phyloP scores from a whole-genome alignment of 2,113 vertebrate species.

The Jaculus jaculus region DNA sequence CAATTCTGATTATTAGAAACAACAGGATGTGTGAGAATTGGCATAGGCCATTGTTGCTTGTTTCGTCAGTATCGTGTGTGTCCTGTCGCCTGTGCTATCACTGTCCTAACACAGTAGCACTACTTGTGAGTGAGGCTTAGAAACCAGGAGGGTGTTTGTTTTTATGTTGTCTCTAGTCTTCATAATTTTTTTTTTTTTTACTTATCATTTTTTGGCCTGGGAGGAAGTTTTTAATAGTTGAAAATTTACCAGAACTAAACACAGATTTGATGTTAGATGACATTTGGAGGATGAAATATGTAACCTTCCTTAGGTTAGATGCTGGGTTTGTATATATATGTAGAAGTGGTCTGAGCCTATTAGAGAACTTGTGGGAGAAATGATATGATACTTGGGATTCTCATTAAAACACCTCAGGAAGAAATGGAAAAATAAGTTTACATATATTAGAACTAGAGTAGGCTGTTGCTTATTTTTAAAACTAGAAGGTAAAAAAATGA shows the following conservation, averaged over 20 bases:
- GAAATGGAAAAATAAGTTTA: slow-evolving; percentile 31
- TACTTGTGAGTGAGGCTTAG: neutral
- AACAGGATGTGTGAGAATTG: neutral
- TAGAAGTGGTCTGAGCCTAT: slow-evolving; percentile 15
- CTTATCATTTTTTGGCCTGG: no score
- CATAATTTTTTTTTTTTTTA: neutral
- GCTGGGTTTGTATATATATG: slow-evolving; percentile 44
- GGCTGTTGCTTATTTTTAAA: slow-evolving; percentile 32
- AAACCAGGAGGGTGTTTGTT: neutral
- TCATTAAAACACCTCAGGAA: slow-evolving; percentile 39
- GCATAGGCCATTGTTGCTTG: neutral
- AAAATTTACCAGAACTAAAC: slow-evolving; percentile 36
- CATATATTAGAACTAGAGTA: neutral
- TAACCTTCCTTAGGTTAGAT: slow-evolving; percentile 48
- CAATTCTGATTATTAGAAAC: neutral
- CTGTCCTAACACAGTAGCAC: neutral
- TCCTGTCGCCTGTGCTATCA: neutral
- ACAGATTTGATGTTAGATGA: slow-evolving; percentile 44
- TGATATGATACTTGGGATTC: slow-evolving; percentile 16
- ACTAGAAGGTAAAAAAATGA: neutral
- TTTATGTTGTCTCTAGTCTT: neutral
- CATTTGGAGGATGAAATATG: slow-evolving; percentile 46
- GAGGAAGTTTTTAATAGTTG: neutral
- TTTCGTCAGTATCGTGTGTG: neutral
- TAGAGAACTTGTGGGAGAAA: slow-evolving; percentile 34